Base-by-base conservation (phyloP, 2,888 invertebrate genomes). In the Tachina grossa region DNA sequence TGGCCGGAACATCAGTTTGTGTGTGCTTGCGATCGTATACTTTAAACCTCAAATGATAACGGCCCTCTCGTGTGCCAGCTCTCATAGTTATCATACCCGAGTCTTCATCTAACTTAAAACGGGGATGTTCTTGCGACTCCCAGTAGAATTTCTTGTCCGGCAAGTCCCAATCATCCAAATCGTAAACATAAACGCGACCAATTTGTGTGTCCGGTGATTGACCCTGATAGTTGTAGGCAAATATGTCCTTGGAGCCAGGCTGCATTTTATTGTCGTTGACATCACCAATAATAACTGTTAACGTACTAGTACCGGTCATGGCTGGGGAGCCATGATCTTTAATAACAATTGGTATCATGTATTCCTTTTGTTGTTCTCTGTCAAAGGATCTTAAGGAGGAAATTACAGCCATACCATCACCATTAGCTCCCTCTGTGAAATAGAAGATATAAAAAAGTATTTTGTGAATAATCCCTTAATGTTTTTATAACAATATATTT, bases 181-280 rank as follows among this genome's bases (percentile, higher is more conserved):
- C 99, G 91, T 98, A 97, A 0, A 99, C 99, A 92, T 98, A 99
- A 9, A 99, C 99, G 86, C 97, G 94, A 49, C 99, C 99, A 87
- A 99, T 97, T 92, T 96, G 97, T 0, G 98, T 97, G 89, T 97
- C 97, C 41, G 96, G 97, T 78, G 97, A 96, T 93, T 97, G 96
- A 14, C 97, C 97, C 95, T 97, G 95, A 89, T 99, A 99, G 93
- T 98, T 99, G 93, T 99, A 99, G 2, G 99, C 98, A 91, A 98
- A 97, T 90, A 99, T 98, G 88, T 98, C 97, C 94, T 99, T 99
- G 6, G 97, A 96, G 1, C 99, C 99, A 0, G 99, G 98, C 91
- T 97, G 97, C 98, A 99, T 99, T 93, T 98, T 97, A 93, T 99
- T 99, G 92, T 99, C 99, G 92, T 99, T 99, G 31, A 97, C 97